These are phyloP conservation scores for Passerina amoena DNA, from an alignment of 2,113 vertebrate genomes.

Conservation along the genomic window DNA sequence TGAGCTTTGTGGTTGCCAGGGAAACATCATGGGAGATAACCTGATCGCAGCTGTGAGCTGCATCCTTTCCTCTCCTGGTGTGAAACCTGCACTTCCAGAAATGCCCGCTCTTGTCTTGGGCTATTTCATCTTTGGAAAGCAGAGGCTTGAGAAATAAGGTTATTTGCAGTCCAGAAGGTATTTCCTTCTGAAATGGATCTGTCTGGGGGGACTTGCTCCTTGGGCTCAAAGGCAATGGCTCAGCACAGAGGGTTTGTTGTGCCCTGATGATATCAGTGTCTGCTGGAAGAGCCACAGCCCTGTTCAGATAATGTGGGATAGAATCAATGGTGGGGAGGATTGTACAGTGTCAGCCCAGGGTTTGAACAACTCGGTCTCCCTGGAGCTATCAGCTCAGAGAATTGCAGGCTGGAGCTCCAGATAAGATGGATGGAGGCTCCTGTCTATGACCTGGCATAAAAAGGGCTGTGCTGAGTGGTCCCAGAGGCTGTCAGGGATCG, in stretches of 20 bases:
- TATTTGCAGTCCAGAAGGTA: background rate
- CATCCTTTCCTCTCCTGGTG: background rate
- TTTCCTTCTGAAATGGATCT: background rate
- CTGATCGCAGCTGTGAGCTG: background rate
- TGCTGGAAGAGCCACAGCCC: background rate
- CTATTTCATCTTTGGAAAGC: background rate
- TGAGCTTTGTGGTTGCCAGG: slow-evolving; percentile 52
- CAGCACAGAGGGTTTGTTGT: background rate
- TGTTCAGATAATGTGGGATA: background rate
- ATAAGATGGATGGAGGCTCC: background rate
- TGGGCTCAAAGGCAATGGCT: background rate
- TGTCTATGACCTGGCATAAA: background rate
- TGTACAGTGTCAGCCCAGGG: background rate
- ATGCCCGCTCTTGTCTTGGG: background rate
- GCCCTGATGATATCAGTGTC: fast-evolving
- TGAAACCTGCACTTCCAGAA: background rate
- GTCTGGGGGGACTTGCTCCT: background rate
- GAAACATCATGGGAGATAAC: slow-evolving; percentile 39
- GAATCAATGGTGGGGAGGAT: background rate
- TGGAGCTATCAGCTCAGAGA: background rate
- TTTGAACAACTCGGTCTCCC: background rate
- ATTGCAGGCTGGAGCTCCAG: background rate
- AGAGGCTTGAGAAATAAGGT: background rate
- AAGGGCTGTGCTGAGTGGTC: background rate
- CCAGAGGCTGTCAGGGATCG: background rate